A percentile compares a stretch with the other conserved stretches of the same genome.
These are phyloP conservation scores for Bhutanitis thaidina DNA, from an alignment of 2,888 invertebrate species.

Conservation along the genomic window DNA sequence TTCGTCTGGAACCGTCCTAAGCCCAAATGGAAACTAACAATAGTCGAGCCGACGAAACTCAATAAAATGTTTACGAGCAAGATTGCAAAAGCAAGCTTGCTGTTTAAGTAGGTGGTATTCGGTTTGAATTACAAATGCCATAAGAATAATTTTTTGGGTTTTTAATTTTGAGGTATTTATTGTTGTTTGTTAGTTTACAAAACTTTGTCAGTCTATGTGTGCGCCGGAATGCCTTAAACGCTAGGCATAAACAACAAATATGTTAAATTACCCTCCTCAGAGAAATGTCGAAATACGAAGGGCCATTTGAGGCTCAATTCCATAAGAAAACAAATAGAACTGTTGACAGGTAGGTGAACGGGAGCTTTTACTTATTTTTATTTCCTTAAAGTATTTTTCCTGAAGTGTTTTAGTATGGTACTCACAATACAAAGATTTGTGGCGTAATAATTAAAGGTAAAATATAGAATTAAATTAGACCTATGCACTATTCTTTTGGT, in stretches of 20 bases:
- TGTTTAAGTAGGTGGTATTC: slow-evolving; percentile 14
- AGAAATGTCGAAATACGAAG: neutral
- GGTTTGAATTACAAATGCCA: slow-evolving; percentile 6
- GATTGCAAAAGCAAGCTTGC: slow-evolving; percentile 42
- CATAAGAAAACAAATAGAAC: slow-evolving; percentile 2
- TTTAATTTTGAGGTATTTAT: neutral
- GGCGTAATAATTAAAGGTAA: no score
- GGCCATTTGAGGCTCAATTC: slow-evolving; percentile 7
- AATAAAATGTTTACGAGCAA: slow-evolving; percentile 58
- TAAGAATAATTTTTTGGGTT: neutral
- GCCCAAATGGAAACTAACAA: slow-evolving; percentile 46
- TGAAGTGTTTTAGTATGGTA: neutral
- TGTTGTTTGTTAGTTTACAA: neutral
- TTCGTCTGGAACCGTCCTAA: slow-evolving; percentile 34
- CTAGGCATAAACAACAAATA: neutral
- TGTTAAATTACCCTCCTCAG: neutral
- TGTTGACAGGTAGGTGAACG: neutral
- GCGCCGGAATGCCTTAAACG: neutral
- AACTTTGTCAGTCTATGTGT: neutral
- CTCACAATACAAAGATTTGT: neutral
- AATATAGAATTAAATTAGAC: no score
- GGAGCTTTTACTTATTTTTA: neutral
- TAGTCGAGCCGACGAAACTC: slow-evolving; percentile 38
- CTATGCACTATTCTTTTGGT: no score
- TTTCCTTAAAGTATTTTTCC: neutral